phyloP scores from a whole-genome alignment of 2,113 vertebrate genomes.

The Nansenia antarctica region DNA sequence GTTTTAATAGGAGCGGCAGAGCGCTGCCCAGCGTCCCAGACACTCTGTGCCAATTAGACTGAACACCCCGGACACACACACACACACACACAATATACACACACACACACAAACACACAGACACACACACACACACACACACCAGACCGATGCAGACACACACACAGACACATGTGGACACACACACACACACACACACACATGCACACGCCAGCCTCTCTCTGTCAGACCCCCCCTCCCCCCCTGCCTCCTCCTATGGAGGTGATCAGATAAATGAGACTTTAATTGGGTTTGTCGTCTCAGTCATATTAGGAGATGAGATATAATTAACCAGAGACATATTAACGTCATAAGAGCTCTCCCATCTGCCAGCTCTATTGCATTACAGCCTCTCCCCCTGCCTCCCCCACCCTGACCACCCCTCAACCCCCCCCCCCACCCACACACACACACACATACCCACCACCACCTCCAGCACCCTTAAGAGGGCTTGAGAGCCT shows the following conservation, averaged over 20 bases:
- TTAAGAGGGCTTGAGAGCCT: constrained; percentile 50
- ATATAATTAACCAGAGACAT: constrained; percentile 78
- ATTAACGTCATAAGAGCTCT: constrained; percentile 78
- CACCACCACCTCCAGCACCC: constrained; percentile 30
- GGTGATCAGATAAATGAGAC: constrained; percentile 81
- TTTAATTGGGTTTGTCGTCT: constrained; percentile 86
- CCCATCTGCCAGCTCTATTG: constrained; percentile 62
- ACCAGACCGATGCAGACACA: not conserved
- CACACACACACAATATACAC: not conserved
- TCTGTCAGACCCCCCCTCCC: constrained; percentile 6
- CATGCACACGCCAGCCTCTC: not conserved
- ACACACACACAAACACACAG: not conserved
- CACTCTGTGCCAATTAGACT: constrained; percentile 48
- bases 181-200: not conserved
- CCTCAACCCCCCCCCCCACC: constrained; percentile 1
- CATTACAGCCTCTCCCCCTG: constrained; percentile 52
- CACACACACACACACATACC: too few relatives aligned
- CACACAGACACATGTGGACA: too few relatives aligned
- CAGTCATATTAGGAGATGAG: constrained; percentile 78
- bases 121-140: not conserved
- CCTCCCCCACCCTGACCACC: constrained; percentile 7
- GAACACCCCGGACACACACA: constrained; percentile 36
- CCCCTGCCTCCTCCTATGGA: constrained; percentile 67
- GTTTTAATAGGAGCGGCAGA: constrained; percentile 31
- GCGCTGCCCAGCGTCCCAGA: not conserved